Conservation (phyloP, 2,797 vertebrate species). For the Eospalax fontanierii region DNA sequence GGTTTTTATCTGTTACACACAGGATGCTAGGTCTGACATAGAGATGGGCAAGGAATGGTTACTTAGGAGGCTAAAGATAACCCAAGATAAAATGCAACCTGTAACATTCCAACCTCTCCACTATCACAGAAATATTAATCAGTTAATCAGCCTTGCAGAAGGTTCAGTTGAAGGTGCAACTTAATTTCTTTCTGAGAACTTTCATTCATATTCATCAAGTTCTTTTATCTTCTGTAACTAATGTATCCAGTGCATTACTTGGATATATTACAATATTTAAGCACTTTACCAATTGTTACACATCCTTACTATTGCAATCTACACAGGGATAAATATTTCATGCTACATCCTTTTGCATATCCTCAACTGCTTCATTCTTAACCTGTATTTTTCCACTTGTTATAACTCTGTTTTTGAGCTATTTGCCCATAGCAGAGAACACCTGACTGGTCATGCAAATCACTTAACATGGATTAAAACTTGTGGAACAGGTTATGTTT, state of each 20-base stretch:
- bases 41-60: neutral
- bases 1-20: neutral
- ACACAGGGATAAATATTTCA: neutral
- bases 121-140: neutral
- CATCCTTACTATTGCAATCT: neutral
- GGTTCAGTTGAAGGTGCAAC: neutral
- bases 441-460: neutral
- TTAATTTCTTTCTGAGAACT: neutral
- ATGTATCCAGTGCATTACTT: neutral
- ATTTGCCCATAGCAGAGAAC: neutral
- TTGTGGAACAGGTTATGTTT: constrained; percentile 54
- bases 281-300: neutral
- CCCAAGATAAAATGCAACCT: neutral
- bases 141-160: neutral
- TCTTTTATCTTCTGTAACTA: neutral
- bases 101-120: neutral
- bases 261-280: neutral
- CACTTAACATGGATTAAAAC: constrained; percentile 45
- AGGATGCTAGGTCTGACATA: too few species aligned
- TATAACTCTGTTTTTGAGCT: neutral
- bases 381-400: constrained; percentile 62
- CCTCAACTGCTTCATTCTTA: neutral
- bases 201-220: neutral
- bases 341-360: neutral
- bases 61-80: neutral